Conservation (phyloP, 2,888 invertebrate genomes). For the Agonopterix alstromeriana region DNA sequence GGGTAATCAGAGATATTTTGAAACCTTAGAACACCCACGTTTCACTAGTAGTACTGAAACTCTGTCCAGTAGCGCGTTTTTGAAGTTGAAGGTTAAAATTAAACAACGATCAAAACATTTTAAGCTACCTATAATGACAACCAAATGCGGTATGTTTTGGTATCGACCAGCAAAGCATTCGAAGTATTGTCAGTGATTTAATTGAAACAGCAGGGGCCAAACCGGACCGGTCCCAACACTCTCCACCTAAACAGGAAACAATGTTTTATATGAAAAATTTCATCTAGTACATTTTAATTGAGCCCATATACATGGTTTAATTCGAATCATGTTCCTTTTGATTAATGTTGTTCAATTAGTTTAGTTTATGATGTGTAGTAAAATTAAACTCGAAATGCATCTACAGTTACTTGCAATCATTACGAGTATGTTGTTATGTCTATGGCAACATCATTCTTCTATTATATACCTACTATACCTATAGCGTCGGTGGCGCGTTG, state of each 20-base stretch:
- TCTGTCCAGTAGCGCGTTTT: too few relatives aligned
- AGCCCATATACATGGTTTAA: constrained; percentile 33
- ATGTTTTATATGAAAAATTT: constrained; percentile 66
- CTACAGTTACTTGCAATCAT: too few relatives aligned
- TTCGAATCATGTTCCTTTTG: constrained; percentile 47
- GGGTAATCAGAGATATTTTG: too few relatives aligned
- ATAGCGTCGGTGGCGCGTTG: too few relatives aligned
- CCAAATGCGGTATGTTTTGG: constrained; percentile 56
- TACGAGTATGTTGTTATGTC: too few relatives aligned
- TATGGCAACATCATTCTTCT: too few relatives aligned
- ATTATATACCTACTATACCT: too few relatives aligned
- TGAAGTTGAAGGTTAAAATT: too few relatives aligned
- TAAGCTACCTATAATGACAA: constrained; percentile 20
- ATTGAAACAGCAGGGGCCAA: constrained; percentile 73
- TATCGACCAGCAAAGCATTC: constrained; percentile 59
- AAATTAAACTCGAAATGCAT: too few relatives aligned
- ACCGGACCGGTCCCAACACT: constrained; percentile 36
- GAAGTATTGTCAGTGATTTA: constrained; percentile 73
- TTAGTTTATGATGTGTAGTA: too few relatives aligned
- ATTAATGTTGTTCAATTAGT: constrained; percentile 42
- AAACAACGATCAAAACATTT: constrained; percentile 30
- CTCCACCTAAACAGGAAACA: constrained; percentile 51
- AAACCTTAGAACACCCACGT: too few relatives aligned
- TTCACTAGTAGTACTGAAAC: too few relatives aligned
- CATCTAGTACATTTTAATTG: constrained; percentile 63